Conservation (phyloP, 2,113 vertebrate genomes). For the Phodopus roborovskii region DNA sequence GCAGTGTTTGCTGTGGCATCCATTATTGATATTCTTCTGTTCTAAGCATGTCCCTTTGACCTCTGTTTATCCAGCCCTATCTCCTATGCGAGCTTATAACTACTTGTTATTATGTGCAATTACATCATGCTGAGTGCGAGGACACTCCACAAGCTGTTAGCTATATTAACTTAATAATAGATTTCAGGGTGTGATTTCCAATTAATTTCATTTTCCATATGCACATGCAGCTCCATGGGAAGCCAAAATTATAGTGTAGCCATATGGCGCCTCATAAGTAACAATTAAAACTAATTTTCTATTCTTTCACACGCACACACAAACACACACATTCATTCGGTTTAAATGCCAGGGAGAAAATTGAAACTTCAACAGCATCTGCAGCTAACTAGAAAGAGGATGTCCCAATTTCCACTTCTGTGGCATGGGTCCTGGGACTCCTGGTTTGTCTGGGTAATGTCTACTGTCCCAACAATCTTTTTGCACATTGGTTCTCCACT, state of each 20-base stretch:
- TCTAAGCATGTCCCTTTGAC: conserved; percentile 47
- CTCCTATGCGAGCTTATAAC: conserved; percentile 72
- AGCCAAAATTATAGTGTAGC: conserved; percentile 84
- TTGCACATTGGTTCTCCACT: not conserved
- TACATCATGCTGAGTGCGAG: conserved; percentile 80
- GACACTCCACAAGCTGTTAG: conserved; percentile 87
- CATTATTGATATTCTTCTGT: conserved; percentile 44
- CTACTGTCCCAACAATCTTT: not conserved
- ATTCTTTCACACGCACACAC: conserved; percentile 80
- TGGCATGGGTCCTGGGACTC: not conserved
- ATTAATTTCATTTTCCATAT: conserved; percentile 88
- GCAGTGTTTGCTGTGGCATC: conserved; percentile 33
- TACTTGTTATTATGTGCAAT: conserved; percentile 79
- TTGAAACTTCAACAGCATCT: conserved; percentile 73
- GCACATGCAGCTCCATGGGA: conserved; percentile 81
- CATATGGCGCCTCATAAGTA: conserved; percentile 89
- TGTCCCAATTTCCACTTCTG: conserved; percentile 55
- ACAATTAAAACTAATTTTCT: conserved; percentile 90
- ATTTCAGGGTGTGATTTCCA: conserved; percentile 88
- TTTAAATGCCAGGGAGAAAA: conserved; percentile 80
- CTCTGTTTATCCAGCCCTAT: conserved; percentile 69
- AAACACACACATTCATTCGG: conserved; percentile 65
- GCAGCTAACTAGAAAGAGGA: conserved; percentile 63
- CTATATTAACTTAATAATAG: conserved; percentile 88
- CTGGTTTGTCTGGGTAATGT: not conserved